Percentiles rank a stretch among this genome's conserved stretches.
These are phyloP conservation scores for Heliangelus exortis DNA, from an alignment of 2,797 vertebrate species.

Conservation along the genomic window DNA sequence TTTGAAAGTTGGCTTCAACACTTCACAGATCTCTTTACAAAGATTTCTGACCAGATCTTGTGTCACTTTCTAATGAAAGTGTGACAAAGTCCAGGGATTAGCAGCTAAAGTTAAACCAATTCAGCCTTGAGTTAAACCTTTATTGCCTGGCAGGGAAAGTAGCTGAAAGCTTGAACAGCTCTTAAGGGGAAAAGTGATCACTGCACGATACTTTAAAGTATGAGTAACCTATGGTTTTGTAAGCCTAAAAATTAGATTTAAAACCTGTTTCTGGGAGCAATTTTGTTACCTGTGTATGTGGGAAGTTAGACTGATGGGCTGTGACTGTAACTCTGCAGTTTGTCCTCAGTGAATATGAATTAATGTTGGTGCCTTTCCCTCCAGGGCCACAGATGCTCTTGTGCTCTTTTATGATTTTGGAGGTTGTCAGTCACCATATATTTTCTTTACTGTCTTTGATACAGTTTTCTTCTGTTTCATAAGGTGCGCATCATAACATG, in stretches of 20 bases:
- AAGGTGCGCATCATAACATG: neutral
- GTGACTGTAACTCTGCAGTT: neutral
- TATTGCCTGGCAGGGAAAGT: neutral
- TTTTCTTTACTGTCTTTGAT: neutral
- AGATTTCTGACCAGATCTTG: neutral
- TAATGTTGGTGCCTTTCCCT: neutral
- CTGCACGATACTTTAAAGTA: neutral
- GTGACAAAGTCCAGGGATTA: neutral
- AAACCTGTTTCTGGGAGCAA: neutral
- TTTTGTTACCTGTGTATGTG: neutral
- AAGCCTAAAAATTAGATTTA: neutral
- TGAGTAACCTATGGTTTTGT: neutral
- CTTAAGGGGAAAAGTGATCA: neutral
- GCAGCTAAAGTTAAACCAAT: neutral
- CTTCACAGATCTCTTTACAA: neutral
- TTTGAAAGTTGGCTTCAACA: neutral
- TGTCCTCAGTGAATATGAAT: rapidly evolving
- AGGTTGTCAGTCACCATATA: neutral
- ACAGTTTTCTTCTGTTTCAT: neutral
- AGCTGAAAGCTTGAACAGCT: neutral
- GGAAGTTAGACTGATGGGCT: neutral
- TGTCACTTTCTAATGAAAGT: neutral
- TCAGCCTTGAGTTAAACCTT: neutral
- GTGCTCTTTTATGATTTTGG: neutral
- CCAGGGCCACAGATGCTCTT: neutral